phyloP scores from a whole-genome alignment of 2,113 vertebrate genomes.

The Brienomyrus brachyistius region DNA sequence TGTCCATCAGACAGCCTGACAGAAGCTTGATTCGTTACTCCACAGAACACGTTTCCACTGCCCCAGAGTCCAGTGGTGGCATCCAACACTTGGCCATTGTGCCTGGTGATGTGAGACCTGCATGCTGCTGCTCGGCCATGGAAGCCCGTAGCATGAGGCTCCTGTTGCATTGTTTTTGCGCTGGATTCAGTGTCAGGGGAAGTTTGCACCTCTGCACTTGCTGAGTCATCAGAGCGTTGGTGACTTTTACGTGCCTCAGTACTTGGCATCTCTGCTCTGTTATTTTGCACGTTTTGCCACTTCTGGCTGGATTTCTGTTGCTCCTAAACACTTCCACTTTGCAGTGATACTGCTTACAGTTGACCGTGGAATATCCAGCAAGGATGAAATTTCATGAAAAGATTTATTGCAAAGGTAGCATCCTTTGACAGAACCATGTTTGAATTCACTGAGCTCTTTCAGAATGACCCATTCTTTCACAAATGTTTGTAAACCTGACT shows the following conservation, averaged over 20 bases:
- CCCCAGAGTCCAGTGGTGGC: neutral
- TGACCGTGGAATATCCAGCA: no score
- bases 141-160: neutral
- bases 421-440: no score
- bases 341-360: no score
- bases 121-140: neutral
- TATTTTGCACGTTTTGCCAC: no score
- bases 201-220: neutral
- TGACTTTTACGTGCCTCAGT: neutral
- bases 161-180: no score
- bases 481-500: no score
- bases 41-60: neutral
- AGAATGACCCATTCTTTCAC: no score
- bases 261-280: neutral
- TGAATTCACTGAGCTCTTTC: no score
- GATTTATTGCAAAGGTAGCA: no score
- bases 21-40: neutral
- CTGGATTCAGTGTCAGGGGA: neutral
- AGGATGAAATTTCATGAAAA: no score
- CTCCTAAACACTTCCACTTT: neutral
- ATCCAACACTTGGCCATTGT: neutral
- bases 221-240: neutral
- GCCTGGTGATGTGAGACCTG: neutral
- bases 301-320: neutral
- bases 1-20: neutral